phyloP scores from a whole-genome alignment of 2,888 invertebrate species.

The Stenoptilia bipunctidactyla region DNA sequence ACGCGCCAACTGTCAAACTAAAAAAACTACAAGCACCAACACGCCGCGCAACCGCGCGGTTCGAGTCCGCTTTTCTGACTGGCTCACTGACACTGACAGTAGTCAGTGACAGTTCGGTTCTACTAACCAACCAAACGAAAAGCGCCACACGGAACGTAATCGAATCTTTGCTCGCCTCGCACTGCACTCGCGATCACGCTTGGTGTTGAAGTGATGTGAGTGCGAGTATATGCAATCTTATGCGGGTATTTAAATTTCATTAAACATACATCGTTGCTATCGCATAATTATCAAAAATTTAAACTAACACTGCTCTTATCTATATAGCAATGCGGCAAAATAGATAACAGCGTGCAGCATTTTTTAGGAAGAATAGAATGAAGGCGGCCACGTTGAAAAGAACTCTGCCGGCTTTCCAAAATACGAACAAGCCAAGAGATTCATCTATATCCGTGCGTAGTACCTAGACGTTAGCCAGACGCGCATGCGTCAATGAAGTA shows the following conservation, averaged over 20 bases:
- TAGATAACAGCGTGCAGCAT: too few relatives aligned
- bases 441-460: slow-evolving; percentile 57
- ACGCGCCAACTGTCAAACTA: slow-evolving; percentile 70
- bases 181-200: slow-evolving; percentile 31
- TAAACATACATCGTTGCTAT: slow-evolving; percentile 34
- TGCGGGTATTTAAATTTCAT: slow-evolving; percentile 45
- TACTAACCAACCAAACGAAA: neutral
- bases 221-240: slow-evolving; percentile 36
- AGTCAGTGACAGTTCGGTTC: neutral
- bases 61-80: slow-evolving; percentile 66
- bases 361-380: too few relatives aligned
- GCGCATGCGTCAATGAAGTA: slow-evolving; percentile 59
- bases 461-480: slow-evolving; percentile 65
- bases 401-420: slow-evolving; percentile 37
- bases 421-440: slow-evolving; percentile 44
- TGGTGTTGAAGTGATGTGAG: slow-evolving; percentile 25
- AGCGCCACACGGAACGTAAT: neutral
- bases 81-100: slow-evolving; percentile 16
- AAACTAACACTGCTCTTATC: slow-evolving; percentile 49
- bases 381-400: slow-evolving; percentile 53
- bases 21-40: slow-evolving; percentile 69
- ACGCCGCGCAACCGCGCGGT: slow-evolving; percentile 61
- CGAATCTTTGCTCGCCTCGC: slow-evolving; percentile 28
- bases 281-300: slow-evolving; percentile 51
- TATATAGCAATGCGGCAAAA: slow-evolving; percentile 62